Evolutionary conservation across 1,140 invertebrate genomes (phyloP).

Genomic region (Macrobrachium rosenbergii): DNA sequence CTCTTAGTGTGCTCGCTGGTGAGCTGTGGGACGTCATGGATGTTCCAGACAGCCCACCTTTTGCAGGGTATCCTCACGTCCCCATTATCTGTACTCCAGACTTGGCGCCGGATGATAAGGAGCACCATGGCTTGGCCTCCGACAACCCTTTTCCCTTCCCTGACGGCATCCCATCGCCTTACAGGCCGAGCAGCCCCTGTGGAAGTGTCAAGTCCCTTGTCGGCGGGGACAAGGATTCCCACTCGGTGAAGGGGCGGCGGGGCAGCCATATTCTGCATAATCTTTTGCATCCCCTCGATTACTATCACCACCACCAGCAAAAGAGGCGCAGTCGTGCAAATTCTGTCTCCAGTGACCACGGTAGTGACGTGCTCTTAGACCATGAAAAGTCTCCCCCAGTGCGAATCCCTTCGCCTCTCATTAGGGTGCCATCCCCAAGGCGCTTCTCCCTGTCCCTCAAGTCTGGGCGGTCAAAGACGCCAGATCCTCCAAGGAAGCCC

Average conservation of each 20-base stretch:
- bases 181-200: slow-evolving; percentile 22
- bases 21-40: slow-evolving; percentile 34
- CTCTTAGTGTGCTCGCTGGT: slow-evolving; percentile 30
- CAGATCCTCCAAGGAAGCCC: slow-evolving; percentile 15
- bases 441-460: no score
- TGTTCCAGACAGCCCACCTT: slow-evolving; percentile 22
- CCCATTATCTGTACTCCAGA: slow-evolving; percentile 51
- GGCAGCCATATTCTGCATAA: slow-evolving; percentile 41
- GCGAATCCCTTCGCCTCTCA: no score
- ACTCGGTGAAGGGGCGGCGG: slow-evolving; percentile 22
- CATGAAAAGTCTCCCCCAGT: no score
- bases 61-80: slow-evolving; percentile 46
- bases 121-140: not conserved
- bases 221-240: not conserved
- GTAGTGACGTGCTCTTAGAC: not conserved
- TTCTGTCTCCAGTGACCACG: slow-evolving; percentile 34
- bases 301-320: slow-evolving; percentile 41
- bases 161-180: not conserved
- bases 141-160: not conserved
- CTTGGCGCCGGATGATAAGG: not conserved
- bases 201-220: not conserved
- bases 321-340: slow-evolving; percentile 45
- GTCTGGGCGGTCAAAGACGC: not conserved
- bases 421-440: no score
- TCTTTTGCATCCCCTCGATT: slow-evolving; percentile 41